Evolutionary conservation across 2,797 vertebrate genomes (phyloP), one percentile per base, ranked within the genome.

Genomic region (Pseudotriccus pelzelni): DNA sequence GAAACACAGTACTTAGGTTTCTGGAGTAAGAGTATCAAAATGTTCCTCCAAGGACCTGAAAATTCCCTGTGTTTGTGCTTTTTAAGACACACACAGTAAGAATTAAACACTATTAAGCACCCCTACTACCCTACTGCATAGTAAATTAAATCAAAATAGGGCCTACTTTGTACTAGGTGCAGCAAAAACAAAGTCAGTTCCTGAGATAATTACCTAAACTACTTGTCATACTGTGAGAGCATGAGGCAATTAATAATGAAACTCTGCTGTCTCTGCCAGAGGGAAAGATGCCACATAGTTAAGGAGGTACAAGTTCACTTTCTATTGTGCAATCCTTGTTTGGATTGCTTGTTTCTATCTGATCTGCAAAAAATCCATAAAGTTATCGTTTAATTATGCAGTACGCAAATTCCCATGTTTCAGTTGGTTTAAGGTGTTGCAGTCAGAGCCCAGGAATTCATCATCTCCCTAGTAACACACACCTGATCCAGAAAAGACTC

Each of bases 241-340:
- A 47, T 90, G 80, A 79, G 64, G 92, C 69, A 95, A 93, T 83
- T 86, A 92, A 85, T 73, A 94, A 0, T 90, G 89, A 92, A 92
- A 93, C 44, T 19, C 68, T 4, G 2, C 43, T 55, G 36, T 52
- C 37, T 94, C 50, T 4, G n/a, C 90, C 93, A 91, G 69, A 95
- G 74, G 86, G 73, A 84, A 94, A 93, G 91, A 92, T 91, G 73
- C 12, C 73, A 69, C 7, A 44, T 1, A 93, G 92, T 87, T 94
- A 95, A 87, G 84, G 66, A 87, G 32, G 75, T 66, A 92, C 68
- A 68, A 85, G 63, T 79, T 84, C 39, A 80, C 89, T 50, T 83
- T 72, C 78, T 83, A 32, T 93, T 87, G 68, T 90, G 90, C 89
- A 95, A 91, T 14, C 43, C 36, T 47, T 89, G 64, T 87, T 96